Evolutionary conservation across 2,888 invertebrate species (phyloP).

Genomic region (Zhuqinia jingwanae): DNA sequence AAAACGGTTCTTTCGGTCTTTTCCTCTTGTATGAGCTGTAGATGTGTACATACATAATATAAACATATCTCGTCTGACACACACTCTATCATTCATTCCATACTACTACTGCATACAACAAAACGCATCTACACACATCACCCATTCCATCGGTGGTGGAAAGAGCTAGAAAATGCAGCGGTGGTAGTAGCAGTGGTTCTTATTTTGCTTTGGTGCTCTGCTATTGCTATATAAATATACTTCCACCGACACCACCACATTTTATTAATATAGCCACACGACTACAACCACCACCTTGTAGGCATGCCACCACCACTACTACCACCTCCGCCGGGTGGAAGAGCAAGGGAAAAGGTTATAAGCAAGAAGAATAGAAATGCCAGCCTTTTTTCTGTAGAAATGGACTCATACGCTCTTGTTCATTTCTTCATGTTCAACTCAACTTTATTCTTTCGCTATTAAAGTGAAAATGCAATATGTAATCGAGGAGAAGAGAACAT

Average conservation of each 20-base stretch:
- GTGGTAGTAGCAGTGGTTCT: neutral
- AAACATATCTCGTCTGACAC: neutral
- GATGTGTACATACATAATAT: too few species aligned
- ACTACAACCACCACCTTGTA: neutral
- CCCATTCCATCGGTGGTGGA: neutral
- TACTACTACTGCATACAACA: too few species aligned
- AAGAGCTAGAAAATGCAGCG: neutral
- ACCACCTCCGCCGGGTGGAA: neutral
- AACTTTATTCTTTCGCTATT: neutral
- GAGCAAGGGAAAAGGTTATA: constrained; percentile 22
- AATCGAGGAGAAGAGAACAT: neutral
- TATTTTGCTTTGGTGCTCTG: neutral
- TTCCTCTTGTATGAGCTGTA: neutral
- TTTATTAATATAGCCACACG: neutral
- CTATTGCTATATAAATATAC: neutral
- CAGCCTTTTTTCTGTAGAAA: neutral
- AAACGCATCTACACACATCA: neutral
- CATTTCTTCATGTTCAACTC: neutral
- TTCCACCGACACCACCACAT: neutral
- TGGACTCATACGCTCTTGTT: neutral
- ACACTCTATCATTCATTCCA: neutral
- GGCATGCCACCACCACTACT: neutral
- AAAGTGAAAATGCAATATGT: constrained; percentile 3
- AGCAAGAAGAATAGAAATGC: constrained; percentile 13
- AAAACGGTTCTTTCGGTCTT: constrained; percentile 28